These are phyloP conservation scores for Morpho deidamia DNA, from an alignment of 2,888 invertebrate species.

Conservation along the genomic window DNA sequence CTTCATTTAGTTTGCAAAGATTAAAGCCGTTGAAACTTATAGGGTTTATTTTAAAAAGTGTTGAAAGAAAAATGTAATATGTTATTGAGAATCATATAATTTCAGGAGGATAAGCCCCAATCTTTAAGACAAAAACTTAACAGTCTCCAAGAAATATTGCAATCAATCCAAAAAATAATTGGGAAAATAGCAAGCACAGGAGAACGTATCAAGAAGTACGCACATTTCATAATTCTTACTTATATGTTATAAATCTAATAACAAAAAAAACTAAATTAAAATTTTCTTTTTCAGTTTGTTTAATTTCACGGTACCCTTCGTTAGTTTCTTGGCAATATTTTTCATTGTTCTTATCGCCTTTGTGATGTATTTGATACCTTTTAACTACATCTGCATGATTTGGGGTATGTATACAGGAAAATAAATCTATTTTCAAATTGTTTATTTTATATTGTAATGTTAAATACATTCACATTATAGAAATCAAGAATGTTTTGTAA, in stretches of 20 bases:
- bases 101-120: slow-evolving; percentile 93
- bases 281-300: slow-evolving; percentile 85
- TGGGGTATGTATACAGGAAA: slow-evolving; percentile 82
- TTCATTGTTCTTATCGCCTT: slow-evolving; percentile 83
- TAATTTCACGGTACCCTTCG: slow-evolving; percentile 96
- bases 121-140: slow-evolving; percentile 92
- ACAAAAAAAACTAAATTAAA: not conserved
- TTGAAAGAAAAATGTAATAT: too few species aligned
- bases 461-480: too few species aligned
- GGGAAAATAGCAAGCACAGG: slow-evolving; percentile 93
- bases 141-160: slow-evolving; percentile 95
- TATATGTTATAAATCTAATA: not conserved
- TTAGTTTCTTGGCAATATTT: slow-evolving; percentile 92
- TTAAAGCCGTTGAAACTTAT: too few species aligned
- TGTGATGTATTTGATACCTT: slow-evolving; percentile 90
- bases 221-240: slow-evolving; percentile 15
- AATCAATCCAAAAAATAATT: slow-evolving; percentile 95
- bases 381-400: slow-evolving; percentile 90
- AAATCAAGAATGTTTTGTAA: too few species aligned
- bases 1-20: too few species aligned
- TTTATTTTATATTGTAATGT: too few species aligned
- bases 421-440: too few species aligned
- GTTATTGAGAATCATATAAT: slow-evolving; percentile 21
- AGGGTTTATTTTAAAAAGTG: slow-evolving; percentile 1
- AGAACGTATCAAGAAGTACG: slow-evolving; percentile 95